These are phyloP conservation scores for Anagyrus pseudococci DNA, from an alignment of 2,888 invertebrate genomes.

Conservation along the genomic window DNA sequence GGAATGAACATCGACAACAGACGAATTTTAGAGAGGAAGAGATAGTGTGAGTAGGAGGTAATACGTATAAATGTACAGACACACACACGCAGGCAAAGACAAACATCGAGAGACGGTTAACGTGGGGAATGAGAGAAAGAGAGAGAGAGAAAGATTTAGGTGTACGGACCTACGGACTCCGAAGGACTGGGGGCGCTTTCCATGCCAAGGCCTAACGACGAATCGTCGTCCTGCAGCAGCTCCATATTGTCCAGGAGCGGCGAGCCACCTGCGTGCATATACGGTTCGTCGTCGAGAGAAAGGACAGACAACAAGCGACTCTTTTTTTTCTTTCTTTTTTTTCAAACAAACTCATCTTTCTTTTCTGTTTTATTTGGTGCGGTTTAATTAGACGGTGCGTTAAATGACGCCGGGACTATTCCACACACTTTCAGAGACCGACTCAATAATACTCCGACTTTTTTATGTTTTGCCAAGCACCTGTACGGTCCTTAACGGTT, in stretches of 20 bases:
- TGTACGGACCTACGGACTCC: conserved; percentile 61
- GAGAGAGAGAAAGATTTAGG: conserved; percentile 45
- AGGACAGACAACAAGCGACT: too few species aligned
- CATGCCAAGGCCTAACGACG: conserved; percentile 59
- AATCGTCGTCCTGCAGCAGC: conserved; percentile 60
- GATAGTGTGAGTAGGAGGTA: conserved; percentile 1
- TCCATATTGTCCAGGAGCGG: conserved; percentile 62
- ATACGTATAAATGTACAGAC: conserved; percentile 41
- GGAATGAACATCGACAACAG: conserved; percentile 1
- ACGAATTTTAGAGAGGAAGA: not conserved
- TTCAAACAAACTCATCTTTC: conserved; percentile 6
- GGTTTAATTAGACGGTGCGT: too few species aligned
- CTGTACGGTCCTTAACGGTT: too few species aligned
- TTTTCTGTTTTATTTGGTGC: too few species aligned
- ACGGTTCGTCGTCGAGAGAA: too few species aligned
- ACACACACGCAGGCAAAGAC: conserved; percentile 46
- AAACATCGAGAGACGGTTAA: not conserved
- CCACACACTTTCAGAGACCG: too few species aligned
- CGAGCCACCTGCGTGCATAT: conserved; percentile 60
- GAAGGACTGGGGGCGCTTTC: conserved; percentile 57
- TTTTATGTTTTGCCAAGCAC: too few species aligned
- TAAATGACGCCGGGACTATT: too few species aligned
- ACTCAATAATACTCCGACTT: too few species aligned
- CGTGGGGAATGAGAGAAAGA: conserved; percentile 44
- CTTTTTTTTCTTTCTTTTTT: conserved; percentile 32